These are phyloP conservation scores for Procambarus clarkii DNA, from an alignment of 1,140 invertebrate species.

Conservation along the genomic window DNA sequence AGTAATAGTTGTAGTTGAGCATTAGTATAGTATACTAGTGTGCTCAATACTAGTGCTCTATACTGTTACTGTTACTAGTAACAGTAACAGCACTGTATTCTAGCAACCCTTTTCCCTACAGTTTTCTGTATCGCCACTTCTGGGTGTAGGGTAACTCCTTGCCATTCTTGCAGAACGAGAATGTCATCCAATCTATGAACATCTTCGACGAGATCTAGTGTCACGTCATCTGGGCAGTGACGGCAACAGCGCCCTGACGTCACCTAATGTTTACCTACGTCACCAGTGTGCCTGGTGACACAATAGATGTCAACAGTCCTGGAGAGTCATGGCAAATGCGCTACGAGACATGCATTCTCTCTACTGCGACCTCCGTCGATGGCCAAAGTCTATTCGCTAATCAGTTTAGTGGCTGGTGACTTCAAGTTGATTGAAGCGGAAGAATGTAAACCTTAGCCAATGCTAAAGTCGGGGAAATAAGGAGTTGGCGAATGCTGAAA, in stretches of 20 bases:
- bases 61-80: background rate
- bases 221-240: background rate
- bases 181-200: slow-evolving; percentile 57
- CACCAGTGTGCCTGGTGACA: background rate
- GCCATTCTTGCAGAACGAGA: slow-evolving; percentile 56
- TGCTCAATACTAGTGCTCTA: background rate
- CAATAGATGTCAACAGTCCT: background rate
- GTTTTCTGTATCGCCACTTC: background rate
- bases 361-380: background rate
- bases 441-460: too few relatives aligned
- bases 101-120: too few relatives aligned
- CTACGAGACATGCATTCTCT: background rate
- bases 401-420: too few relatives aligned
- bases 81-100: too few relatives aligned
- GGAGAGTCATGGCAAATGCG: background rate
- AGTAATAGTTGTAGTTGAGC: too few relatives aligned
- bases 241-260: background rate
- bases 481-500: too few relatives aligned
- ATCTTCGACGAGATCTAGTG: slow-evolving; percentile 57
- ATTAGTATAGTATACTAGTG: background rate
- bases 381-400: too few relatives aligned
- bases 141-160: background rate
- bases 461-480: too few relatives aligned
- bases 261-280: background rate
- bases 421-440: too few relatives aligned